Base-by-base conservation (phyloP, 1,140 invertebrate species). In the Saccostrea cuccullata region DNA sequence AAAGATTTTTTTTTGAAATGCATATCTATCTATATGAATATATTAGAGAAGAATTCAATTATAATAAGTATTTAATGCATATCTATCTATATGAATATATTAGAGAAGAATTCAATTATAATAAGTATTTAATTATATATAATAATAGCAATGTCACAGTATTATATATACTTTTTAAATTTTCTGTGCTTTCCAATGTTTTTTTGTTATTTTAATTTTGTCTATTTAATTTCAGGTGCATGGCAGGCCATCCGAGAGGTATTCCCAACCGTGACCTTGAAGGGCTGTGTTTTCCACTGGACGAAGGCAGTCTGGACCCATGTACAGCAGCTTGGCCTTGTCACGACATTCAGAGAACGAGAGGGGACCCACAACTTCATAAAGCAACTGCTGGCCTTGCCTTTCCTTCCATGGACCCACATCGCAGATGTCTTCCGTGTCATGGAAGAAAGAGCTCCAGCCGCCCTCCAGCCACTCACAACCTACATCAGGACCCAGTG, bases 201-300 rank as follows among this genome's bases (percentile, higher is more conserved):
- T n/a, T 40, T 11, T 82, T 30, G 1, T 0, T 4, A 40, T 36
- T 82, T 30, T n/a, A 36, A 36, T 88, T 17, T 36, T 36, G 87
- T 67, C 15, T 83, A 85, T 20, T 77, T 88, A 30, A 73, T 77
- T 40, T 36, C 84, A n/a, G 87, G 60, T 55, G 30, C 85, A 3
- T 88, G 87, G 87, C 55, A 82, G 40, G 82, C 83, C 26, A 40
- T 88, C 26, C 58, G 47, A 5, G 23, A 82, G 26, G 17, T 84
- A 20, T 88, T 86, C 60, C 84, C 87, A 1, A n/a, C 13, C 56
- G 36, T 20, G 15, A 9, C 26, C 26, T 47, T 84, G 82, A 84
- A 84, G 55, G 36, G 55, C 8, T 55, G 82, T 55, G 82, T 55
- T 17, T 84, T 84, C 17, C 82, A 84, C 15, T 82, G 73, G 73